Percentiles rank a stretch among this genome's conserved stretches.
Evolutionary conservation across 2,888 invertebrate species (phyloP).

Genomic region (Papilio protenor): DNA sequence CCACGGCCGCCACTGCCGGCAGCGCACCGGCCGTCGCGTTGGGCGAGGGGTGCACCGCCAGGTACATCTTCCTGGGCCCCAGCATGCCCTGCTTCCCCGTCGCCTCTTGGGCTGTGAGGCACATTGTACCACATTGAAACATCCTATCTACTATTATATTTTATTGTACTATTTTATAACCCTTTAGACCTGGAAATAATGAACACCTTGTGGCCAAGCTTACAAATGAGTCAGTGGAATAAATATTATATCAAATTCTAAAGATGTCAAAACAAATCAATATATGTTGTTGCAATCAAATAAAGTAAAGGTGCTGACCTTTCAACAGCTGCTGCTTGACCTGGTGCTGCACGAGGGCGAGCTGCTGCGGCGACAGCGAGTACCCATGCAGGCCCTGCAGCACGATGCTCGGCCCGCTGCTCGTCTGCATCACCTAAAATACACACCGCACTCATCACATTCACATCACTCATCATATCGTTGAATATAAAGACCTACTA

Average conservation of each 20-base stretch:
- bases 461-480: too few species aligned
- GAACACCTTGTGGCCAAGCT: background rate
- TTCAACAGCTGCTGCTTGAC: slow-evolving; percentile 94
- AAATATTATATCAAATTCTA: background rate
- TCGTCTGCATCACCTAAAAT: slow-evolving; percentile 89
- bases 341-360: slow-evolving; percentile 93
- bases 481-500: background rate
- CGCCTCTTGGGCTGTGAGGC: slow-evolving; percentile 90
- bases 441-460: slow-evolving; percentile 5
- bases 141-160: background rate
- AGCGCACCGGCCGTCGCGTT: slow-evolving; percentile 67
- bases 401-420: slow-evolving; percentile 93
- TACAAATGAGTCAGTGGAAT: background rate
- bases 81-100: slow-evolving; percentile 93
- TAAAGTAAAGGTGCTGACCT: slow-evolving; percentile 79
- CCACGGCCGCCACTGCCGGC: slow-evolving; percentile 64
- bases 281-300: background rate
- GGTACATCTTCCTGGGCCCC: slow-evolving; percentile 93
- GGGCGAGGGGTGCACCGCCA: slow-evolving; percentile 91
- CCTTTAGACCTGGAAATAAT: background rate
- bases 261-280: background rate
- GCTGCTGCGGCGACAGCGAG: slow-evolving; percentile 91
- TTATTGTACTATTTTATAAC: background rate
- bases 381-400: slow-evolving; percentile 93
- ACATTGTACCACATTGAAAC: slow-evolving; percentile 2